Evolutionary conservation across 2,888 invertebrate genomes (phyloP), one percentile per base, ranked within the genome.

Genomic region (Arctia plantaginis): DNA sequence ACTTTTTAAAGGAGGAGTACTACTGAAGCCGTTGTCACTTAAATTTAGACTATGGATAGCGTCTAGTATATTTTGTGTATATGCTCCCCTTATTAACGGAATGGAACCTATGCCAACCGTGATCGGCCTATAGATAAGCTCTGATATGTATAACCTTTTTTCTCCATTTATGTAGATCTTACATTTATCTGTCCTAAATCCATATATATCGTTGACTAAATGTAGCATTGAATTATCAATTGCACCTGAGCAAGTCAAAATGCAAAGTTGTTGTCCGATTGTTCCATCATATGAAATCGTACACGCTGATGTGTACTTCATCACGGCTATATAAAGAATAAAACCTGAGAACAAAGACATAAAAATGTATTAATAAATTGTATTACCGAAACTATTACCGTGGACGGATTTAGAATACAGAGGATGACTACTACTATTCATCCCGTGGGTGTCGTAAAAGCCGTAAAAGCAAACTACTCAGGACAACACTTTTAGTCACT

Each of bases 21-120:
- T 0, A 8, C 47, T 33, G 27, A 83, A 89, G 10, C 80, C 72
- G 39, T 90, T 88, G 6, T 79, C 35, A 71, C 87, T 90, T 23
- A 93, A 10, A 74, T 93, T 89, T 47, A 93, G 77, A 30, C 78
- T 76, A 59, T 80, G 71, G 23, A 68, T 64, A 10, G 59, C 59
- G 0, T 67, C 27, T 41, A 72, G 10, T 13, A 66, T 35, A 18
- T 66, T 20, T 33, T 66, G 13, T 27, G 3, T 4, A 41, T 62
- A 20, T 4, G 51, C 20, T 62, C 70, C 70, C 2, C 20, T 23
- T 23, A 12, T 30, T 13, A 41, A 8, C 30, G 70, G 70, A 62
- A 70, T 44, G 12, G 59, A 0, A 62, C 18, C 30, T 30, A 0
- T 2, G 30, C 0, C 13, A 30, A 30, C 1, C 30, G 27, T 18